These are phyloP conservation scores for Dendrolimus pini DNA, from an alignment of 2,888 invertebrate genomes.

Conservation along the genomic window DNA sequence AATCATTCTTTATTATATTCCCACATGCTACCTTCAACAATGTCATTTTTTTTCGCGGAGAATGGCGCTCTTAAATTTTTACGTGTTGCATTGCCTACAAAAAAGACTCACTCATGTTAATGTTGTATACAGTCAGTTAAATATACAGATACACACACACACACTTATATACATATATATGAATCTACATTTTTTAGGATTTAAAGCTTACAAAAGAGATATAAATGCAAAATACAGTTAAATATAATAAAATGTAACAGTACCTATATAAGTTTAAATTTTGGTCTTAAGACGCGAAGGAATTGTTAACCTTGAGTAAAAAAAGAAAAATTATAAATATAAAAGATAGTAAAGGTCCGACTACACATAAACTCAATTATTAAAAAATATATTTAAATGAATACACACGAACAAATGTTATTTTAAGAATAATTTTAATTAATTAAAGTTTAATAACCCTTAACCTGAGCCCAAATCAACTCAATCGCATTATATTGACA, in stretches of 20 bases:
- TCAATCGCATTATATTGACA: slow-evolving; percentile 1
- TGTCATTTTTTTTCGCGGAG: slow-evolving; percentile 1
- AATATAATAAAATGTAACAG: not conserved
- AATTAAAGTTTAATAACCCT: not conserved
- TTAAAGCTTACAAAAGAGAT: no score
- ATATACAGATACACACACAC: not conserved
- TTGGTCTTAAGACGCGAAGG: no score
- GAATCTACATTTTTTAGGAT: no score
- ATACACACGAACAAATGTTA: not conserved
- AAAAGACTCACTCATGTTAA: not conserved
- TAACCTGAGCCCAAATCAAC: slow-evolving; percentile 5
- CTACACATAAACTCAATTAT: no score
- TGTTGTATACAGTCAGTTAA: slow-evolving; percentile 22
- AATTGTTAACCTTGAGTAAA: no score
- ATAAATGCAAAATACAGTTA: not conserved
- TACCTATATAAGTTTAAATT: no score
- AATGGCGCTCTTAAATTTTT: slow-evolving; percentile 3
- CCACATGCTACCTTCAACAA: slow-evolving; percentile 5
- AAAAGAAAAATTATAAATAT: no score
- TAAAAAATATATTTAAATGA: no score
- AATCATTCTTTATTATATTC: slow-evolving; percentile 2
- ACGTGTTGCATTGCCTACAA: slow-evolving; percentile 2
- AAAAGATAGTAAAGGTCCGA: no score
- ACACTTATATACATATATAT: no score
- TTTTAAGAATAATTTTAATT: not conserved